Evolutionary conservation across 1,140 invertebrate genomes (phyloP), one percentile per base, ranked within the genome.

Genomic region (Cecropterus lyciades): DNA sequence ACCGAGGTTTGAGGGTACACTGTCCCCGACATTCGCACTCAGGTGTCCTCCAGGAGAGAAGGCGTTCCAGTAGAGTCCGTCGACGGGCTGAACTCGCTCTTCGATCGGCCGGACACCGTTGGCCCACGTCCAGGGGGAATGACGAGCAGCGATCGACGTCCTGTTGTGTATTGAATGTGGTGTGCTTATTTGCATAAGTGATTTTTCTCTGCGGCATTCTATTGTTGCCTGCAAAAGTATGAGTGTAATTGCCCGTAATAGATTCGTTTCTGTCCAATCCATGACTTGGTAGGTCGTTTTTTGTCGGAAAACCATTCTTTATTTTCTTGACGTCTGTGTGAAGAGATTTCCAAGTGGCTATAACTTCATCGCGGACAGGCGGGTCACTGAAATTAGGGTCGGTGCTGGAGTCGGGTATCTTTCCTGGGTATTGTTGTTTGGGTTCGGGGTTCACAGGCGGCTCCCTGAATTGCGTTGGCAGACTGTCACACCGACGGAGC

Each of bases 301-400:
- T 80, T 53, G 77, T 56, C 0, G 77, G 67, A 65, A 84, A 73
- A 55, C 85, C 87, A 85, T 89, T 90, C 75, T 84, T 87, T 85
- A 92, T 90, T 67, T 86, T 88, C 57, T 83, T 86, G 51, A 92
- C 79, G 69, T 92, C 89, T 5, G 77, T 82, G 52, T 92, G 77
- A 63, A 92, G 84, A 65, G 87, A 87, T 69, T 92, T 88, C 89
- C 89, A 90, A 75, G 89, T 89, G 51, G 89, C 89, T 71, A 90
- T 83, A 70, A 92, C 77, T 84, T 89, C 82, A 37, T 92, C 83
- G 17, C 83, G 81, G 27, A 69, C 75, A 8, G 76, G 76, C 15
- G 70, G 65, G 33, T 80, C 79, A 57, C 65, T 73, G 45, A 85
- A 79, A 78, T 87, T 79, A 17, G 86, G 79, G 65, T 79, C 74